Evolutionary conservation across 2,797 vertebrate species (phyloP).

Genomic region (Cyclopterus lumpus): DNA sequence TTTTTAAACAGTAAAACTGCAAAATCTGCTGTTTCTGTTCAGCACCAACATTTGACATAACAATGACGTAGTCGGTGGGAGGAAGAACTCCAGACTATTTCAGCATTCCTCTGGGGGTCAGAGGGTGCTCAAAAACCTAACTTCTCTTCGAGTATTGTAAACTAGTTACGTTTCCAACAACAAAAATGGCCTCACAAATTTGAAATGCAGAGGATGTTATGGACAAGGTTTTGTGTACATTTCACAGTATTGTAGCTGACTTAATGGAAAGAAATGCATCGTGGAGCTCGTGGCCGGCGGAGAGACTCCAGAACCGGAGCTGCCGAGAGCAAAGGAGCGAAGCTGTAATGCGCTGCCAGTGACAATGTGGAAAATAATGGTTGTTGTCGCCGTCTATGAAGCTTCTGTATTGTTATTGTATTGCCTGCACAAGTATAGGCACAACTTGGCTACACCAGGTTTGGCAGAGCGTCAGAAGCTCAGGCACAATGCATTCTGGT

Average conservation of each 20-base stretch:
- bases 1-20: too few species aligned
- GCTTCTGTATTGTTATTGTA: background rate
- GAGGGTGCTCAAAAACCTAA: too few species aligned
- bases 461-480: background rate
- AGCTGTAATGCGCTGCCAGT: background rate
- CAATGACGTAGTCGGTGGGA: background rate
- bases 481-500: background rate
- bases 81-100: background rate
- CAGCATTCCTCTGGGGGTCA: background rate
- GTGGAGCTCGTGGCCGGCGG: too few species aligned
- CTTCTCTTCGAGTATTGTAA: background rate
- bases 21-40: background rate
- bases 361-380: background rate
- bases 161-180: background rate
- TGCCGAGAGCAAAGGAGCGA: background rate
- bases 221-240: background rate
- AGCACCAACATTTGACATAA: background rate
- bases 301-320: too few species aligned
- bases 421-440: background rate
- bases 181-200: background rate
- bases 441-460: background rate
- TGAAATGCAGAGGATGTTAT: background rate
- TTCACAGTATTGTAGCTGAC: background rate
- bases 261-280: background rate
- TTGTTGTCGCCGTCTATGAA: background rate